A percentile compares a stretch with the other conserved stretches of the same genome.
Conservation (phyloP, 2,888 invertebrate genomes). For the Adelognathus sp. region DNA sequence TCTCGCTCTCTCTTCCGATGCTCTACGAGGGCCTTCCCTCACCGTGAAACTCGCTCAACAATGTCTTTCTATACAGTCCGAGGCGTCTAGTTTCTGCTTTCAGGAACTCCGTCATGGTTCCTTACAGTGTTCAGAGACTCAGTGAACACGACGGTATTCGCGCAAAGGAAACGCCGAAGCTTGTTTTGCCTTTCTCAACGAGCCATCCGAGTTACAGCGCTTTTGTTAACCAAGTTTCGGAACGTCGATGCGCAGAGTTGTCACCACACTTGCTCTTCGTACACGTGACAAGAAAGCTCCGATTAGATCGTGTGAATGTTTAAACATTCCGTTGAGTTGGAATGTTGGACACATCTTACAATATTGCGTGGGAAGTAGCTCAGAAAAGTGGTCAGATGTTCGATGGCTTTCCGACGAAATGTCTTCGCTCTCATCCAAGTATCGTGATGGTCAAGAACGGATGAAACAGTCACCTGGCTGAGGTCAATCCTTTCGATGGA, state of each 20-base stretch:
- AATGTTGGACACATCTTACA: background rate
- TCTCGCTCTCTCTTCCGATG: background rate
- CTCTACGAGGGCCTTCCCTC: background rate
- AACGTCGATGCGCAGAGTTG: background rate
- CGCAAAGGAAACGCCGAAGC: background rate
- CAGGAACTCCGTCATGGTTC: background rate
- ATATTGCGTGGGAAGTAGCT: no score
- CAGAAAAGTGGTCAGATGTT: no score
- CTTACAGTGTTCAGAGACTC: background rate
- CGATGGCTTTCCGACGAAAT: no score
- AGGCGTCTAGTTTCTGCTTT: background rate
- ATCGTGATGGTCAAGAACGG: no score
- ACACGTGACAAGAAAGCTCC: background rate
- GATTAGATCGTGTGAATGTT: background rate
- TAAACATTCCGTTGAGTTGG: background rate
- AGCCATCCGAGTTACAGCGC: background rate
- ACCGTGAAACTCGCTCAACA: background rate
- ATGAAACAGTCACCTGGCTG: no score
- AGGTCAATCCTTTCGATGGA: no score
- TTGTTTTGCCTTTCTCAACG: background rate
- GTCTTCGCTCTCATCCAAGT: no score
- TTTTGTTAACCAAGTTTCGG: background rate
- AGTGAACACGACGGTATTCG: background rate
- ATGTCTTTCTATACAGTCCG: background rate
- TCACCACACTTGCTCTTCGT: background rate